Evolutionary conservation across 64 coral and sea anemone species (phyloP), one percentile per base, ranked within the genome.

Genomic region (Montipora capricornis): DNA sequence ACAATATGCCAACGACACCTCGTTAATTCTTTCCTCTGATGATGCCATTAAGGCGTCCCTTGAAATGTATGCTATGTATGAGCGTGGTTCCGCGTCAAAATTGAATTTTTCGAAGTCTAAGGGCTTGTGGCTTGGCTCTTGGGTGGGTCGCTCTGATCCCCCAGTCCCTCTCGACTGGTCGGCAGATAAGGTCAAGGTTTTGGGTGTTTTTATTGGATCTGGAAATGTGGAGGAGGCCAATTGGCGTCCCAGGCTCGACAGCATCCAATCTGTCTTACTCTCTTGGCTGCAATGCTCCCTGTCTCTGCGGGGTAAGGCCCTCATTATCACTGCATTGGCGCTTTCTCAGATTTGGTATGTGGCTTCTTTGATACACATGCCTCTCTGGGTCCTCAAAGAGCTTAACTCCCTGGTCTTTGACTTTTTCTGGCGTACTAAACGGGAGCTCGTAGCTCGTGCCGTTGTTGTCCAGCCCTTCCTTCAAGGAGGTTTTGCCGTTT

Each of bases 401-500:
- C 6, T 83, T 15, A 79, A 78, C 9, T 7, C 44, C 4, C 0
- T 26, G 2, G 48, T 93, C 1, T 84, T 73, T 13, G 26, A 77
- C 5, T 93, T 96, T 17, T 87, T 96, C 44, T 96, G 87, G 90
- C 82, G 50, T 0, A 64, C 66, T 6, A 90, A 90, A 13, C 51
- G 53, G 0, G 86, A 96, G 3, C 74, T 96, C 0, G 61, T 89
- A 0, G 20, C 84, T 4, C 12, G 69, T 0, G 0, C 57, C n/a
- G 8, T 29, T 22, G 47, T 93, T 1, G 24, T 64, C 8, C 77
- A 89, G 44, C 79, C 87, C 9, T 45, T 53, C 3, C 47, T 10
- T 3, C 24, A 24, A 5, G 87, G 79, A 1, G 93, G 93, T 66
- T 94, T 76, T 13, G 68, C 49, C 1, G 37, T 94, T 0, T 79